Evolutionary conservation across 2,888 invertebrate species (phyloP).

Genomic region (Lepidocyrtoides sp.): DNA sequence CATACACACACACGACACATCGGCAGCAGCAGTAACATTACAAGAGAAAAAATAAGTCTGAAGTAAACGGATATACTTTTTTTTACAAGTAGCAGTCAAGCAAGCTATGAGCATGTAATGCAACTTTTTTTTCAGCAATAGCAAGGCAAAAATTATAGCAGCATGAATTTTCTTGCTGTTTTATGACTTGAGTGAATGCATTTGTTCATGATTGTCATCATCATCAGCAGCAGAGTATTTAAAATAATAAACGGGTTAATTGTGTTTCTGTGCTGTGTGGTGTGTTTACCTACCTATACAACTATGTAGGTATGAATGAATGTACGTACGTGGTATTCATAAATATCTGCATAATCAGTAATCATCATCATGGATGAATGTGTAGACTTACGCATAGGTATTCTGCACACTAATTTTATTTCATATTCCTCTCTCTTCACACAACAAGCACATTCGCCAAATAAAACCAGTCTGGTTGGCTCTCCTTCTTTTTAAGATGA

Average conservation of each 20-base stretch:
- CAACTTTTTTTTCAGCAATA: slow-evolving; percentile 39
- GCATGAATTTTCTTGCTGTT: neutral
- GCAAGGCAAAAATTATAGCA: slow-evolving; percentile 40
- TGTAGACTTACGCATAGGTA: neutral
- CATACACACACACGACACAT: neutral
- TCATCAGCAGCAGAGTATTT: neutral
- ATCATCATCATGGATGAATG: neutral
- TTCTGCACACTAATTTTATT: slow-evolving; percentile 41
- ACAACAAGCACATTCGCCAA: slow-evolving; percentile 58
- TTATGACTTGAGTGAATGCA: slow-evolving; percentile 42
- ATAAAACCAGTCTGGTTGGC: slow-evolving; percentile 62
- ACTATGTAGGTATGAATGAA: neutral
- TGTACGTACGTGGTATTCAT: too few relatives aligned
- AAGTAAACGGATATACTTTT: slow-evolving; percentile 64
- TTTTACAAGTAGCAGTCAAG: neutral
- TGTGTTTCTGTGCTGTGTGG: slow-evolving; percentile 24
- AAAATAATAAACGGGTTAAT: slow-evolving; percentile 61
- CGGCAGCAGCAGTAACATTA: too few relatives aligned
- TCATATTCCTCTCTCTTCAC: slow-evolving; percentile 10
- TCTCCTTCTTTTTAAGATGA: slow-evolving; percentile 7
- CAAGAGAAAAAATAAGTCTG: slow-evolving; percentile 40
- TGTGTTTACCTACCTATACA: neutral
- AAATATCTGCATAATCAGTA: slow-evolving; percentile 20
- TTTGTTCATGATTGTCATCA: slow-evolving; percentile 36
- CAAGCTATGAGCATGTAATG: neutral